Conservation (phyloP, 2,888 invertebrate genomes). For the Nematopogon swammerdamellus region DNA sequence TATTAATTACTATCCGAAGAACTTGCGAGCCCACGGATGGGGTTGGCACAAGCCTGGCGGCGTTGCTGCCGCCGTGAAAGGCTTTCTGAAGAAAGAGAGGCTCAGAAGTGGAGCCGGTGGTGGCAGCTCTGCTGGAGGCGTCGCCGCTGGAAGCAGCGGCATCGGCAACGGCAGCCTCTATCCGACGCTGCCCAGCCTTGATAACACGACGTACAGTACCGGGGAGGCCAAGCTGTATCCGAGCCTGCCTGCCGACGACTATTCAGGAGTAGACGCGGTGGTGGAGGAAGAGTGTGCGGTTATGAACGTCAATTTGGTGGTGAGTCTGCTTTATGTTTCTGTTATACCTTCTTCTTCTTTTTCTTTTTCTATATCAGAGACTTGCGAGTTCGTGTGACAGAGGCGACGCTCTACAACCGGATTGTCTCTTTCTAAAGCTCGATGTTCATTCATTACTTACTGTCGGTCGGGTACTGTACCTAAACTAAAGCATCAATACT, state of each 20-base stretch:
- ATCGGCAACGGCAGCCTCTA: conserved; percentile 30
- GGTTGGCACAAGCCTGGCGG: conserved; percentile 37
- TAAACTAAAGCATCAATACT: too few species aligned
- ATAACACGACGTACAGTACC: conserved; percentile 31
- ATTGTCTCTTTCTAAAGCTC: too few species aligned
- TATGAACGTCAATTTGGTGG: conserved; percentile 39
- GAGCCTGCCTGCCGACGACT: conserved; percentile 39
- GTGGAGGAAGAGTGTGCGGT: conserved; percentile 40
- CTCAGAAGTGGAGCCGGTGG: conserved; percentile 16
- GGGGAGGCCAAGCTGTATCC: conserved; percentile 36
- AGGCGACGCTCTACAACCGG: too few species aligned
- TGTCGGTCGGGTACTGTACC: too few species aligned
- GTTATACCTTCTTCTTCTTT: background rate
- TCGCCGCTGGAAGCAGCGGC: background rate
- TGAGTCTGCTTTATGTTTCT: conserved; percentile 23
- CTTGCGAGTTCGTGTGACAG: too few species aligned
- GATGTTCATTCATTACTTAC: too few species aligned
- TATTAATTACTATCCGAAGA: conserved; percentile 45
- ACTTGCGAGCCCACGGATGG: conserved; percentile 46
- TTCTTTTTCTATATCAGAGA: too few species aligned
- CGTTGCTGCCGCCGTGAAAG: conserved; percentile 32
- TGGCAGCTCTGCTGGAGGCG: background rate
- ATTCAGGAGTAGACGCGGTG: conserved; percentile 43
- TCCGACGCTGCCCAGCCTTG: conserved; percentile 33
- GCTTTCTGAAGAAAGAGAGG: conserved; percentile 28